These are phyloP conservation scores for Trisateles emortualis DNA, from an alignment of 2,888 invertebrate species.

Conservation along the genomic window DNA sequence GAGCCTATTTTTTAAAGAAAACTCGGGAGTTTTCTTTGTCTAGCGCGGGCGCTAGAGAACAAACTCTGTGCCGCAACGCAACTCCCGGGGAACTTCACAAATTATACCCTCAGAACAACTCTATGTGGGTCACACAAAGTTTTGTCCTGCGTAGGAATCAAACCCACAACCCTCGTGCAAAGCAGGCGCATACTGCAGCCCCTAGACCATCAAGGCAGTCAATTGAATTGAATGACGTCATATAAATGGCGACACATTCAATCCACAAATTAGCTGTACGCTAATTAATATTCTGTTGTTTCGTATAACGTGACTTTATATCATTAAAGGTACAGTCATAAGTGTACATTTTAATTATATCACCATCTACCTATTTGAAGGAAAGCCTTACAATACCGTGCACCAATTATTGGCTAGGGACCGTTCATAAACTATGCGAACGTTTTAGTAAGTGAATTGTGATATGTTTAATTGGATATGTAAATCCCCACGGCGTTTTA, in stretches of 20 bases:
- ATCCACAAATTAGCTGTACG: slow-evolving; percentile 2
- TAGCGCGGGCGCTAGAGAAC: too few relatives aligned
- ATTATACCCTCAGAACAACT: too few relatives aligned
- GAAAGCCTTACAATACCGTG: slow-evolving; percentile 25
- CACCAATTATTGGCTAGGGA: slow-evolving; percentile 27
- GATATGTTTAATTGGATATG: not conserved
- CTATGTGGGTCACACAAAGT: too few relatives aligned
- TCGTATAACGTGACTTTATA: slow-evolving; percentile 14
- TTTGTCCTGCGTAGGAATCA: too few relatives aligned
- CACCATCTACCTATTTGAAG: slow-evolving; percentile 23
- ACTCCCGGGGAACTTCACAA: too few relatives aligned
- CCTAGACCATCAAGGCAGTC: too few relatives aligned
- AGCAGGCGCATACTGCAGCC: too few relatives aligned
- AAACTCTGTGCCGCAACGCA: too few relatives aligned
- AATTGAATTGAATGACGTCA: too few relatives aligned
- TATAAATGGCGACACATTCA: not conserved
- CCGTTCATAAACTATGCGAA: slow-evolving; percentile 3
- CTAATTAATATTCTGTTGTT: slow-evolving; percentile 36
- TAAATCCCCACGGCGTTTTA: not conserved
- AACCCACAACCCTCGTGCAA: too few relatives aligned
- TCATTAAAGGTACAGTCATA: slow-evolving; percentile 4
- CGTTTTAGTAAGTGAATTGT: not conserved
- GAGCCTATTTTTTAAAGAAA: too few relatives aligned
- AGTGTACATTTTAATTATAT: slow-evolving; percentile 31
- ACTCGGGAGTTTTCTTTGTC: too few relatives aligned